Evolutionary conservation across 2,113 vertebrate genomes (phyloP), one percentile per base, ranked within the genome.

Genomic region (Tor tambroides): DNA sequence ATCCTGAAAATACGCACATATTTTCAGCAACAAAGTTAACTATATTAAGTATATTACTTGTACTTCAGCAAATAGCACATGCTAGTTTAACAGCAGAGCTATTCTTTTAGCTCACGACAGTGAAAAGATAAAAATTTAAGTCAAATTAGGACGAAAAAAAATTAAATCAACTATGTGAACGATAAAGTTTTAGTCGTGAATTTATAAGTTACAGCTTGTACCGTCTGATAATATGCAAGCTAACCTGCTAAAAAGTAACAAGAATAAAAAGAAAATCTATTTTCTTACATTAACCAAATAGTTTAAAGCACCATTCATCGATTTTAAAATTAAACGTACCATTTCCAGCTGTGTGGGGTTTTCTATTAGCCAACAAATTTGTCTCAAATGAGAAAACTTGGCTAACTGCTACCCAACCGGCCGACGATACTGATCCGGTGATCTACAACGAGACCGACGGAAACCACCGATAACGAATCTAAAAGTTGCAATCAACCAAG

Each of bases 331-430:
- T 26, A 61, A 63, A 80, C 78, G n/a, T 80, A 80, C 78, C 78
- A 80, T 80, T 80, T 80, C 23, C 32, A 63, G 35, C 21, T 17
- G 56, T 43, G n/a, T 61, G 12, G 56, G 59, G 23, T 15, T n/a
- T 43, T 74, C 2, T 26, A 5, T 9, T 43, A 51, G 56, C 21
- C 74, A 49, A 43, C 41, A 76, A 76, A 49, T 49, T 17, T 14
- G 6, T 51, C 56, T 38, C 78, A 63, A 41, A 80, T 61, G 35
- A 80, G 78, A 80, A 79, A 79, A 61, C 23, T 38, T 15, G 41
- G 78, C 23, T 11, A 41, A 80, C 35, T 63, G 32, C 54, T 19
- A 41, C 54, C 23, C 10, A 80, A 63, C 78, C 30, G 54, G 77
- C 72, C 77, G 32, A 59, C 7, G 35, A 35, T 3, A 35, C 30